Conservation (phyloP, 64 coral and sea anemone species). For the Platygyra sinensis region DNA sequence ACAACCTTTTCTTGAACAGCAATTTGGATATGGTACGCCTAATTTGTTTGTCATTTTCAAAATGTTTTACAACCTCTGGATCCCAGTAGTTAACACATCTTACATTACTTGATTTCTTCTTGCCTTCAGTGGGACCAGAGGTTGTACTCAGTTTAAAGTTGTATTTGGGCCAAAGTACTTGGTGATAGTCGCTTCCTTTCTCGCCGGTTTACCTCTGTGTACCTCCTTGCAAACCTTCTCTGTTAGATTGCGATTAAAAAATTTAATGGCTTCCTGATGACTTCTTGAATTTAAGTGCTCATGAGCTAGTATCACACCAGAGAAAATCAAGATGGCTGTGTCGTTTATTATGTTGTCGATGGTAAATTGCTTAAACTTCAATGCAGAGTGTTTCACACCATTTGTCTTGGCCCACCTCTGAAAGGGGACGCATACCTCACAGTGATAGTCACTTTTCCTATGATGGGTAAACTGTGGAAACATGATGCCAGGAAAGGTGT, state of each 20-base stretch:
- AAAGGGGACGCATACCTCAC: slow-evolving; percentile 22
- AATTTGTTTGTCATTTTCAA: slow-evolving; percentile 26
- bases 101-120: neutral
- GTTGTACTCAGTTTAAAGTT: slow-evolving; percentile 7
- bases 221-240: neutral
- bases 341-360: slow-evolving; percentile 31
- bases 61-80: slow-evolving; percentile 48
- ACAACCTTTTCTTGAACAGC: slow-evolving; percentile 40
- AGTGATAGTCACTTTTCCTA: slow-evolving; percentile 9
- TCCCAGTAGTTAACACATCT: slow-evolving; percentile 31
- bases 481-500: slow-evolving; percentile 2
- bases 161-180: neutral
- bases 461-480: slow-evolving; percentile 41
- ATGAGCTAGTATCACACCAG: slow-evolving; percentile 24
- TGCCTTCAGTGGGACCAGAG: neutral
- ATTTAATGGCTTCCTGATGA: slow-evolving; percentile 44
- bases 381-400: neutral
- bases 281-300: slow-evolving; percentile 29
- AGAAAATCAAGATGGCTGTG: slow-evolving; percentile 25
- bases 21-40: slow-evolving; percentile 6
- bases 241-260: slow-evolving; percentile 8
- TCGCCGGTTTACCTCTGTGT: neutral
- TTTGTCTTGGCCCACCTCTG: slow-evolving; percentile 32
- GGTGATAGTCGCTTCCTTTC: neutral
- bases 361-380: slow-evolving; percentile 21